Evolutionary conservation across 2,797 vertebrate species (phyloP), one percentile per base, ranked within the genome.

Genomic region (Sphaeramia orbicularis): DNA sequence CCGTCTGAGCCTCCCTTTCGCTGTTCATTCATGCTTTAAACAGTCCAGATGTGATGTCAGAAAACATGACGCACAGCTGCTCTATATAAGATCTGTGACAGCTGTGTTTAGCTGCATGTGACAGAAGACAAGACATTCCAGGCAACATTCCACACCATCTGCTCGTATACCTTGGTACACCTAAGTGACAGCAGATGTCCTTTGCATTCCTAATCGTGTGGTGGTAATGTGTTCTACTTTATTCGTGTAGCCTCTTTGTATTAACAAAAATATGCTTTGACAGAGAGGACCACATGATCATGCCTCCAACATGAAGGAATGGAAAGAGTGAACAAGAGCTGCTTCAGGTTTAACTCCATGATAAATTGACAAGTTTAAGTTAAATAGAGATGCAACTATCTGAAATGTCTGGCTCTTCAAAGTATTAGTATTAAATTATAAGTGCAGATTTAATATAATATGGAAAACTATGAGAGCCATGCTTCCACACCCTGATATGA

Each of bases 181-280:
- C 57, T 75, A 67, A 78, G 18, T 65, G 68, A 76, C 41, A 54
- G 63, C 74, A 78, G 63, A 78, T 81, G 72, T 76, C 75, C 54
- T 50, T 48, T 13, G 48, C 55, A 65, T 55, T 44, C 40, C 69
- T 24, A 54, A 38, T 42, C 11, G 1, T 62, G 60, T 18, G 36
- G 4, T 8, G 38, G n/a, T 45, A 44, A 32, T 71, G 56, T 65
- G 51, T 71, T 71, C 77, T 30, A 67, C 49, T 79, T 73, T 69
- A 51, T 53, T 54, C 4, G 16, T 57, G 50, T 60, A 49, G 35
- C 63, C 44, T 67, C 37, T 30, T 65, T 44, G 52, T 63, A 10
- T 60, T 51, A 66, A 62, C 19, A 35, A 27, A 57, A 24, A 7
- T 64, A 93, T 94, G 93, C 88, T 94, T 93, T 86, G 84, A 60